Conservation (phyloP, 2,888 invertebrate species). For the Gymnocheta viridis region DNA sequence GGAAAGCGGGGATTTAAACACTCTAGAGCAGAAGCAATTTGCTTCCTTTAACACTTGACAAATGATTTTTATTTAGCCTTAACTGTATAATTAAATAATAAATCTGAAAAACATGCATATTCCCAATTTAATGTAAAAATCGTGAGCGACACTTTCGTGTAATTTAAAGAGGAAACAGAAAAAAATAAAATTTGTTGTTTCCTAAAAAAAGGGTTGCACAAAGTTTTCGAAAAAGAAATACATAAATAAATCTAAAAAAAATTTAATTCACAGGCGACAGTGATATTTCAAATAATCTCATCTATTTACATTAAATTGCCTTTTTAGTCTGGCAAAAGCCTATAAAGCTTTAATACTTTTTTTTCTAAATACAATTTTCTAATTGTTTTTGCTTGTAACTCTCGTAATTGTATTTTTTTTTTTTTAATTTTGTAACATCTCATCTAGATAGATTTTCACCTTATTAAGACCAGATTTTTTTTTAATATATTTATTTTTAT, state of each 20-base stretch:
- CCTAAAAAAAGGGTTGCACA: not conserved
- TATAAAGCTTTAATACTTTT: not conserved
- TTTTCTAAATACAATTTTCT: constrained; percentile 36
- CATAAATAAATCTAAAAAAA: too few relatives aligned
- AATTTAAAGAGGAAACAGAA: constrained; percentile 10
- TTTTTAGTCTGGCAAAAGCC: not conserved
- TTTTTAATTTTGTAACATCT: constrained; percentile 45
- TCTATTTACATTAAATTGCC: not conserved
- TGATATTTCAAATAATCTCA: not conserved
- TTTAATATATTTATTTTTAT: constrained; percentile 10
- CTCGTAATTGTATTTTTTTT: not conserved
- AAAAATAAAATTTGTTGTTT: constrained; percentile 18
- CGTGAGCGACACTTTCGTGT: constrained; percentile 50
- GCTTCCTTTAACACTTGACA: too few relatives aligned
- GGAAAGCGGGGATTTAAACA: too few relatives aligned
- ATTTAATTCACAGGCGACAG: constrained; percentile 40
- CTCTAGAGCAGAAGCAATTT: too few relatives aligned
- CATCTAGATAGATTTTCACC: constrained; percentile 60
- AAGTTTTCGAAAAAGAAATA: not conserved
- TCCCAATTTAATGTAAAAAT: constrained; percentile 41
- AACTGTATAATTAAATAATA: constrained; percentile 10
- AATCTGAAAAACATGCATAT: constrained; percentile 18
- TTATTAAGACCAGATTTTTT: constrained; percentile 36
- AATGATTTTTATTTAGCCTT: not conserved
- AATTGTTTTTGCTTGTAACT: constrained; percentile 34